Evolutionary conservation across 2,113 vertebrate species (phyloP).

Genomic region (Forbesichthys papilliferus): DNA sequence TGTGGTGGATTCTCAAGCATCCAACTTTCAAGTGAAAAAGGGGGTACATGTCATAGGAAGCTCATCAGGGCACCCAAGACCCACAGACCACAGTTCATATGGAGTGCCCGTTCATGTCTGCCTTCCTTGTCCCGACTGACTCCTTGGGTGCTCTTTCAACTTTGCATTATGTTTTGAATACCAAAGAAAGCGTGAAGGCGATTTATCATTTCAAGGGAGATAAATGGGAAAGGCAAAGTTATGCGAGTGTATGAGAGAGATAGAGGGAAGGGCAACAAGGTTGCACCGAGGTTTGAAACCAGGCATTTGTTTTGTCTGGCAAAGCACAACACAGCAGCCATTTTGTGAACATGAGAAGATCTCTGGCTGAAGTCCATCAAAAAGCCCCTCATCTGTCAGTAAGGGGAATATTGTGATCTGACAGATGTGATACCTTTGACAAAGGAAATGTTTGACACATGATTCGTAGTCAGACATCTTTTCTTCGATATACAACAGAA

Average conservation of each 20-base stretch:
- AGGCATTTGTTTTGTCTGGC: neutral
- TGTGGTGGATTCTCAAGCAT: too few relatives aligned
- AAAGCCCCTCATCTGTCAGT: too few relatives aligned
- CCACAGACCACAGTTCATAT: conserved; percentile 17
- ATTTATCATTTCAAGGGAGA: conserved; percentile 31
- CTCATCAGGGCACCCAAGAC: conserved; percentile 13
- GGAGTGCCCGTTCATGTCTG: neutral
- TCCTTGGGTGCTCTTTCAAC: conserved; percentile 19
- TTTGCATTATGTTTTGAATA: conserved; percentile 25
- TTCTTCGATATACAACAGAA: too few relatives aligned
- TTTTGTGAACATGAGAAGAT: neutral
- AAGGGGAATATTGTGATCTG: too few relatives aligned
- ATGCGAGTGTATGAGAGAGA: neutral
- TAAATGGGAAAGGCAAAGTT: conserved; percentile 10
- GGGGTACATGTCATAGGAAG: conserved; percentile 27
- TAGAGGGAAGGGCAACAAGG: neutral
- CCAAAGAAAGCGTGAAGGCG: conserved; percentile 7
- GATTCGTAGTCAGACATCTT: too few relatives aligned
- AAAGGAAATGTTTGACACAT: too few relatives aligned
- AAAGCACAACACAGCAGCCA: neutral
- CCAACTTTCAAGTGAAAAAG: conserved; percentile 17
- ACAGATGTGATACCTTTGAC: too few relatives aligned
- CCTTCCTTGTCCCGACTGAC: conserved; percentile 3
- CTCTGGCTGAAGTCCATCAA: too few relatives aligned
- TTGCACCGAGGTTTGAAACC: neutral